Evolutionary conservation across 2,797 vertebrate genomes (phyloP).

Genomic region (Dromococcyx pavoninus): DNA sequence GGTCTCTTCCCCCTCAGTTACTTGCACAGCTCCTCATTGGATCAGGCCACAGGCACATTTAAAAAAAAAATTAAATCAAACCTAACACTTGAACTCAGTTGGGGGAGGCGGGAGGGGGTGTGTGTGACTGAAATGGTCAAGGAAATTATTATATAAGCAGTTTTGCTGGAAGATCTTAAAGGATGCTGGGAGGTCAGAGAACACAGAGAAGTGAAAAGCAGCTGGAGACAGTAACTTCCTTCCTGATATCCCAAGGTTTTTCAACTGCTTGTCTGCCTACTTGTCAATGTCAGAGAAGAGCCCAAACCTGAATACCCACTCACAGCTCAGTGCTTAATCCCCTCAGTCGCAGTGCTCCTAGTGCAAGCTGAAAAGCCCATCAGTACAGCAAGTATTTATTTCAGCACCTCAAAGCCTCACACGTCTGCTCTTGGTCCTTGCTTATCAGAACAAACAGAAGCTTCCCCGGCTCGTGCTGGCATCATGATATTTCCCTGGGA

Average conservation of each 20-base stretch:
- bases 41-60: not conserved
- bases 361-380: not conserved
- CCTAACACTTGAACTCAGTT: not conserved
- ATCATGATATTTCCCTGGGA: rapidly evolving
- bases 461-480: not conserved
- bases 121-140: not conserved
- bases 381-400: not conserved
- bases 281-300: not conserved
- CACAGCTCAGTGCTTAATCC: not conserved
- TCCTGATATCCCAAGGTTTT: not conserved
- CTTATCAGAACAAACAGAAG: not conserved
- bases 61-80: not conserved
- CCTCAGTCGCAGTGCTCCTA: rapidly evolving
- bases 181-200: not conserved
- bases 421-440: rapidly evolving
- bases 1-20: not conserved
- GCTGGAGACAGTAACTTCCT: not conserved
- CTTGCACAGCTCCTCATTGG: not conserved
- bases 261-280: not conserved
- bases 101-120: rapidly evolving
- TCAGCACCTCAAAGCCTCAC: not conserved
- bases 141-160: not conserved
- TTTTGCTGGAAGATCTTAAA: not conserved
- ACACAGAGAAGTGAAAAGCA: not conserved
- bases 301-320: not conserved